Evolutionary conservation across 2,888 invertebrate species (phyloP), one percentile per base, ranked within the genome.

Genomic region (Xanthorhoe spadicearia): DNA sequence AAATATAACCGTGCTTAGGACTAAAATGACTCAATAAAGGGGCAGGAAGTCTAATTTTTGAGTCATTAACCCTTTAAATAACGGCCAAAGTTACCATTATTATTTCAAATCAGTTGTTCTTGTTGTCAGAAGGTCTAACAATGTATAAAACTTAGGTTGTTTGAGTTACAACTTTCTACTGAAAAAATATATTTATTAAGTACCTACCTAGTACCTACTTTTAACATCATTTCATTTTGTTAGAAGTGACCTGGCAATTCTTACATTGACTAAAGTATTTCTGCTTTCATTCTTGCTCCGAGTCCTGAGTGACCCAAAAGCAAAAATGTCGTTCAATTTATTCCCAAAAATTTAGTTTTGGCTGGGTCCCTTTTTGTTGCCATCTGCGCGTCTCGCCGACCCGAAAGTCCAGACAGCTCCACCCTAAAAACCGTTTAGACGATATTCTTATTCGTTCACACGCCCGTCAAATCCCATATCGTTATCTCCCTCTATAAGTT

Each of bases 301-400:
- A 56, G 63, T 64, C 53, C 52, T 67, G 66, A 57, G 57, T 70
- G 65, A 70, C 82, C 78, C 78, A 73, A 84, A 80, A 85, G 88
- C 89, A 91, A 91, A 92, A 91, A 92, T 92, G 90, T 86, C 89
- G 89, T 90, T 90, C 92, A 90, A 92, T 90, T 91, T 92, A 91
- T 91, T 83, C 89, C 89, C 87, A 87, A 92, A 87, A 92, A 90
- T 87, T 89, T 86, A 82, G 86, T 83, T 87, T 84, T 81, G 88
- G 83, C 87, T 84, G 50, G 38, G 86, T 88, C 89, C 90, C 91
- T 92, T 92, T 92, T 91, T 92, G 90, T 90, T 88, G 81, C 87
- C 92, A 93, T 92, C 92, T 92, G 92, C 92, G 86, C 86, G 85
- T 83, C 84, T 84, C 83, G 82, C 81, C 85, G 83, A 79, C 83